phyloP scores from a whole-genome alignment of 2,888 invertebrate genomes.

The Entomobrya multifasciata region DNA sequence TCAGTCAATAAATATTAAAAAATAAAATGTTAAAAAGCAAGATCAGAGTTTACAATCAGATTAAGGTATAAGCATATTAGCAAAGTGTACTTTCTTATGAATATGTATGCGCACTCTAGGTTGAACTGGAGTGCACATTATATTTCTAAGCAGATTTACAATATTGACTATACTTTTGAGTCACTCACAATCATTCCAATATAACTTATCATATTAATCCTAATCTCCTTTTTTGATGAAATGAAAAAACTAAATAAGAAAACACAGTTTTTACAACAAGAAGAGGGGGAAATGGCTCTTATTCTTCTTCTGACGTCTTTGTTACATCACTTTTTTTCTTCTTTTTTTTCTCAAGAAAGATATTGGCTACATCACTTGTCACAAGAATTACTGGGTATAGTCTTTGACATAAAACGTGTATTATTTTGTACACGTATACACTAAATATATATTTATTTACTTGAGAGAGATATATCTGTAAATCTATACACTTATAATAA shows the following conservation, averaged over 20 bases:
- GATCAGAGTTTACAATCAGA: too few species aligned
- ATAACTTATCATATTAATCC: constrained; percentile 46
- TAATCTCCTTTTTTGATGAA: constrained; percentile 59
- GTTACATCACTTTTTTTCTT: constrained; percentile 35
- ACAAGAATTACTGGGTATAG: constrained; percentile 59
- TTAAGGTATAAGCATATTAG: too few species aligned
- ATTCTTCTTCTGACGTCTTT: constrained; percentile 43
- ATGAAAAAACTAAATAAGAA: constrained; percentile 60
- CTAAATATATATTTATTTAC: neutral
- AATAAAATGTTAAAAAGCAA: neutral
- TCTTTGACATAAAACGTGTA: constrained; percentile 28
- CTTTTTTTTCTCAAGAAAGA: too few species aligned
- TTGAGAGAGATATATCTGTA: neutral
- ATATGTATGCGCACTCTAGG: too few species aligned
- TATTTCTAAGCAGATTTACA: too few species aligned
- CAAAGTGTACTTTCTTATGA: too few species aligned
- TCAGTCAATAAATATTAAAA: too few species aligned
- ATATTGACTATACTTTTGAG: too few species aligned
- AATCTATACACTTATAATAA: too few species aligned
- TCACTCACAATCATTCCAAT: too few species aligned
- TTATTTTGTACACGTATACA: neutral
- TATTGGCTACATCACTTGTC: constrained; percentile 68
- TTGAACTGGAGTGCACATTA: too few species aligned
- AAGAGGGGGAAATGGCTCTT: constrained; percentile 58
- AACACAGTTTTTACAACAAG: constrained; percentile 64